A percentile compares a stretch with the other conserved stretches of the same genome.
These are phyloP conservation scores for Enoplosus armatus DNA, from an alignment of 2,797 vertebrate genomes.

Conservation along the genomic window DNA sequence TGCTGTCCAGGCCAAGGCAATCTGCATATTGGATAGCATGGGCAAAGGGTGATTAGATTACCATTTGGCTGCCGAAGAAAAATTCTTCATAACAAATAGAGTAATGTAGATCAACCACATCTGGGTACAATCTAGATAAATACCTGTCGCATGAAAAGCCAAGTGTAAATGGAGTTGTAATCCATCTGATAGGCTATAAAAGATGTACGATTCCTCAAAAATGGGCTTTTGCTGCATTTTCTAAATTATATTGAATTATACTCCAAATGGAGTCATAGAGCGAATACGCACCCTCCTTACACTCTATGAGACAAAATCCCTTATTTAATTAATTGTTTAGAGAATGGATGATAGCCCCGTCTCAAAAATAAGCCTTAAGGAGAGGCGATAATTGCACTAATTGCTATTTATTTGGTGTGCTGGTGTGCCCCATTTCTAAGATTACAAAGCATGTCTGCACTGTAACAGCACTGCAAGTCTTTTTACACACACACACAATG, in stretches of 20 bases:
- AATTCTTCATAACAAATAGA: slow-evolving; percentile 45
- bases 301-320: background rate
- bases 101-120: slow-evolving; percentile 50
- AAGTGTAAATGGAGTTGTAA: slow-evolving; percentile 37
- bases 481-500: background rate
- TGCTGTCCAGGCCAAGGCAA: slow-evolving; percentile 55
- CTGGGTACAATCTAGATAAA: slow-evolving; percentile 41
- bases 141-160: slow-evolving; percentile 33
- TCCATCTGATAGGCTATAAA: slow-evolving; percentile 16
- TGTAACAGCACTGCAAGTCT: slow-evolving; percentile 4
- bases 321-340: slow-evolving; percentile 27
- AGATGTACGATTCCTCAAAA: slow-evolving; percentile 1
- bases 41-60: slow-evolving; percentile 31
- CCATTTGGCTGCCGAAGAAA: slow-evolving; percentile 44
- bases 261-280: slow-evolving; percentile 6
- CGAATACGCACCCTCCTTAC: background rate
- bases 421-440: slow-evolving; percentile 9
- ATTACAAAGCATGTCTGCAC: slow-evolving; percentile 22
- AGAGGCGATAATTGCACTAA: slow-evolving; percentile 17
- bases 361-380: slow-evolving; percentile 10
- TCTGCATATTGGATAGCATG: slow-evolving; percentile 58
- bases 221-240: background rate
- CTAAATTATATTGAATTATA: slow-evolving; percentile 3
- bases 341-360: background rate
- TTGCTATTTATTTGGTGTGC: slow-evolving; percentile 27